Conservation (phyloP, 2,797 vertebrate genomes). For the Schizopygopsis malacanthus region DNA sequence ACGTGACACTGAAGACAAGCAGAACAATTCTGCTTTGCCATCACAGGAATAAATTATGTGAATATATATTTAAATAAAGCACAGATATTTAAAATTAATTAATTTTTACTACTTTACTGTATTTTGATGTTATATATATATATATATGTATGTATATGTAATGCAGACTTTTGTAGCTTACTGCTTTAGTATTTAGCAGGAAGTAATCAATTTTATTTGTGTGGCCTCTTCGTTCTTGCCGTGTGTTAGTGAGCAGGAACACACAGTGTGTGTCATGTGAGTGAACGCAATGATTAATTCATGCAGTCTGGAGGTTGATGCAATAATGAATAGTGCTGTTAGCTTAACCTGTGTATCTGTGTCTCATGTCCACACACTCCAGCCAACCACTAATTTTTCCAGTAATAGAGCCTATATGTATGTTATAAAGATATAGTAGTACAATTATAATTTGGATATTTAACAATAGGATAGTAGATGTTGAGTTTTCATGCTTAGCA, state of each 20-base stretch:
- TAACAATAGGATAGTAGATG: not conserved
- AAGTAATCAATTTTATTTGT: not conserved
- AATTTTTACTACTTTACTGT: not conserved
- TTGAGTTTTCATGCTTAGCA: not conserved
- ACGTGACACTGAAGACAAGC: not conserved
- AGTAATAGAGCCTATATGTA: not conserved
- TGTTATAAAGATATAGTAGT: not conserved
- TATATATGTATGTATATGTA: not conserved
- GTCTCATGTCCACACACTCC: not conserved
- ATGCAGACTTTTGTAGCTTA: not conserved
- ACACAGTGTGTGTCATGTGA: constrained; percentile 33
- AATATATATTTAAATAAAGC: not conserved
- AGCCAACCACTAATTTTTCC: not conserved
- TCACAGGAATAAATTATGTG: not conserved
- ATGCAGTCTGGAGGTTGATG: constrained; percentile 11
- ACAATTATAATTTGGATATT: not conserved
- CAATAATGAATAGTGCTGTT: not conserved
- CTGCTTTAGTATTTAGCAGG: not conserved
- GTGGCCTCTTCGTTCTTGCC: not conserved
- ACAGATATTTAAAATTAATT: not conserved
- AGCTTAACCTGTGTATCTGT: not conserved
- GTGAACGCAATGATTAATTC: constrained; percentile 35
- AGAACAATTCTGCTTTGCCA: not conserved
- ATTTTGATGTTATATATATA: not conserved
- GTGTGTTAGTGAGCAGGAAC: constrained; percentile 3